These are phyloP conservation scores for Melanophora roralis DNA, from an alignment of 2,888 invertebrate species.

Conservation along the genomic window DNA sequence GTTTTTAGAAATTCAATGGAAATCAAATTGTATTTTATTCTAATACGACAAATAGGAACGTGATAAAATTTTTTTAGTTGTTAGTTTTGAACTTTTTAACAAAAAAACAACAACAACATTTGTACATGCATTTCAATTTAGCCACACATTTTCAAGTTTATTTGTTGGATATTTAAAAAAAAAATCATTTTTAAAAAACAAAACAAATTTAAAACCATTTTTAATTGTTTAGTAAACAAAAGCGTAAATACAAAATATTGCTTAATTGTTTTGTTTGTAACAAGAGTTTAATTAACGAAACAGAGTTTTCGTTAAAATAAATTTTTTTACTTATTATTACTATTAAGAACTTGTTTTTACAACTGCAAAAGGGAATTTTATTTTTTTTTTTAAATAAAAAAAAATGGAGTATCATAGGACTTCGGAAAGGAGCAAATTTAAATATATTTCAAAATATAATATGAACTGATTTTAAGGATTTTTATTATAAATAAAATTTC, in stretches of 20 bases:
- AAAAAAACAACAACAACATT: background rate
- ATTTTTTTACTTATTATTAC: too few relatives aligned
- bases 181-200: background rate
- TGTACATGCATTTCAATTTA: constrained; percentile 10
- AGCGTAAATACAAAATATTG: background rate
- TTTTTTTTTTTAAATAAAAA: too few relatives aligned
- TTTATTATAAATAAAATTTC: too few relatives aligned
- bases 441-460: too few relatives aligned
- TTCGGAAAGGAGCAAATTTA: too few relatives aligned
- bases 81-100: background rate
- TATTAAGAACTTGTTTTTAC: too few relatives aligned
- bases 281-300: too few relatives aligned
- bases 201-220: background rate
- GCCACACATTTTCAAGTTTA: constrained; percentile 30
- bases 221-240: constrained; percentile 36
- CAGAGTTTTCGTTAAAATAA: too few relatives aligned
- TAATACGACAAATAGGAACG: constrained; percentile 30
- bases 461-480: too few relatives aligned
- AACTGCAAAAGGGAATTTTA: too few relatives aligned
- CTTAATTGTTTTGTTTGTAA: too few relatives aligned
- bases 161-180: background rate
- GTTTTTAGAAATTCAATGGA: constrained; percentile 4
- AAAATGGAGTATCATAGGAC: too few relatives aligned
- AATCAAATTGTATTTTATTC: constrained; percentile 41
- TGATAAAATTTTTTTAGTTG: constrained; percentile 43